Conservation (phyloP, 2,113 vertebrate genomes). For the Labeo catla region DNA sequence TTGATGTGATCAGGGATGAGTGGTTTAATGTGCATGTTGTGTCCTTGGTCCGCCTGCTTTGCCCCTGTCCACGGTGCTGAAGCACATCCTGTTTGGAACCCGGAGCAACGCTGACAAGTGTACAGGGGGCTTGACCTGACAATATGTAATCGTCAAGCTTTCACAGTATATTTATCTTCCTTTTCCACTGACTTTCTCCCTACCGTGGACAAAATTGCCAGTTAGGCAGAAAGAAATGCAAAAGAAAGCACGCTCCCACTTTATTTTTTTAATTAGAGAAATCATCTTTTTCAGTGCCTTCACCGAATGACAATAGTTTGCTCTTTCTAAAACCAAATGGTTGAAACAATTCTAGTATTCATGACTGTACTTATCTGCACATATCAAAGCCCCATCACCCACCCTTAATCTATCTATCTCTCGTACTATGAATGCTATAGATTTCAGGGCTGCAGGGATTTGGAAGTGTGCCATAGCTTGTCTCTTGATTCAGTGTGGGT, state of each 20-base stretch:
- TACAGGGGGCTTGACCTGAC: conserved; percentile 58
- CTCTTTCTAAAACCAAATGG: neutral
- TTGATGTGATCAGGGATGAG: conserved; percentile 41
- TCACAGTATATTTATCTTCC: conserved; percentile 40
- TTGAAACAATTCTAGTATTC: neutral
- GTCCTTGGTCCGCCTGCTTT: neutral
- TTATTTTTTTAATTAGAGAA: neutral
- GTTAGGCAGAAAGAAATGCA: conserved; percentile 64
- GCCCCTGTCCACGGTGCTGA: conserved; percentile 28
- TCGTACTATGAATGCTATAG: conserved; percentile 53
- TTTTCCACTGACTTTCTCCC: conserved; percentile 37
- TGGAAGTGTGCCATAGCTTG: conserved; percentile 62
- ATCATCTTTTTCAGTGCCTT: neutral
- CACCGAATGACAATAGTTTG: neutral
- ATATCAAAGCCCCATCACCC: conserved; percentile 1
- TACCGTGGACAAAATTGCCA: conserved; percentile 63
- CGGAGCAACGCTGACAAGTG: neutral
- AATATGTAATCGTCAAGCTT: conserved; percentile 58
- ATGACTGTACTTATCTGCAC: neutral
- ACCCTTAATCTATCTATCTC: neutral
- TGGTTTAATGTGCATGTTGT: conserved; percentile 54
- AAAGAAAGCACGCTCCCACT: conserved; percentile 49
- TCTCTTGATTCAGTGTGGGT: conserved; percentile 71
- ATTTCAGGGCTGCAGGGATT: conserved; percentile 61
- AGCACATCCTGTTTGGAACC: conserved; percentile 15